Percentiles rank a stretch among this genome's conserved stretches.
phyloP scores from a whole-genome alignment of 2,113 vertebrate species.

The Phocoena phocoena region DNA sequence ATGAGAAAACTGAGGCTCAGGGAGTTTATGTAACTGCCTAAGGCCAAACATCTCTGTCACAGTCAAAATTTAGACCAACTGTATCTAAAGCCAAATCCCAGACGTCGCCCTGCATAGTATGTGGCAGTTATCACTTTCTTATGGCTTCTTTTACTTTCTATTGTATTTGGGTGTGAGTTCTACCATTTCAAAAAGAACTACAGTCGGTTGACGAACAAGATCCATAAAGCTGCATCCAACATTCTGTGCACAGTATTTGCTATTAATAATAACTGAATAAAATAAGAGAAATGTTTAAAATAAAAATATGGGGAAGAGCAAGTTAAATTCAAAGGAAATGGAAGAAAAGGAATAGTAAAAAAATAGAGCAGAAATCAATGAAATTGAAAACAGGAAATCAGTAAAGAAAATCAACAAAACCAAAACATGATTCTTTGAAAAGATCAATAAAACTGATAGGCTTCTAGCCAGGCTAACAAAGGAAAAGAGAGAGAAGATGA shows the following conservation, averaged over 20 bases:
- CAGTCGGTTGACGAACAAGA: background rate
- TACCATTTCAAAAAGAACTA: too few species aligned
- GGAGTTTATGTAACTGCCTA: background rate
- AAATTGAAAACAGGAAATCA: background rate
- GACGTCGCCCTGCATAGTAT: too few species aligned
- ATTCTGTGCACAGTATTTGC: background rate
- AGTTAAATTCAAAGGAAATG: background rate
- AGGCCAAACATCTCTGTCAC: background rate
- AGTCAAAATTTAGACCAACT: background rate
- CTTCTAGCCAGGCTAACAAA: background rate
- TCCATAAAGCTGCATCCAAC: background rate
- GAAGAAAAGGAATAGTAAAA: background rate
- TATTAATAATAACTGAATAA: background rate
- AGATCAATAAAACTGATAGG: background rate
- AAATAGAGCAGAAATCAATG: background rate
- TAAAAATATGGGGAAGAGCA: background rate
- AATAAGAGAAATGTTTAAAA: background rate
- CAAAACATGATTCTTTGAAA: background rate
- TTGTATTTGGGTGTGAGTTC: rapidly evolving
- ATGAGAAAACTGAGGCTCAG: background rate
- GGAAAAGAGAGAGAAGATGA: background rate
- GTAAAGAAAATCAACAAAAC: background rate
- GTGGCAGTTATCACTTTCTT: background rate
- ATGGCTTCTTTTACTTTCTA: background rate
- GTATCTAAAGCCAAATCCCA: background rate